Conservation (phyloP, 2,888 invertebrate genomes). For the Amphiduros pacificus region DNA sequence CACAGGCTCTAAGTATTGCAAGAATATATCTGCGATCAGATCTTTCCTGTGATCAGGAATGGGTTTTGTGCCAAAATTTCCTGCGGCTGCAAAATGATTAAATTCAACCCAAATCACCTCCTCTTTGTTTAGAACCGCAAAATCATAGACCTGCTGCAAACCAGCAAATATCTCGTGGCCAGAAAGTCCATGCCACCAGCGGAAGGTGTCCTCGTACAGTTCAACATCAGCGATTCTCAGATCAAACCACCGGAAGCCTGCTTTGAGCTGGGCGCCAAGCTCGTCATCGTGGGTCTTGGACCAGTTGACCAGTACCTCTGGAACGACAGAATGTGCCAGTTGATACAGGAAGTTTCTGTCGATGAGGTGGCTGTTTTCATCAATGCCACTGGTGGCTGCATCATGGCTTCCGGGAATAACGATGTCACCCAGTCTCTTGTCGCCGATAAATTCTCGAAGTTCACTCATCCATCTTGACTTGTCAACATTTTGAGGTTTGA, state of each 20-base stretch:
- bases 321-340: background rate
- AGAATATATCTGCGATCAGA: background rate
- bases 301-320: slow-evolving; percentile 10
- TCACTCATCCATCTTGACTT: slow-evolving; percentile 12
- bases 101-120: slow-evolving; percentile 1
- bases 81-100: background rate
- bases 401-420: slow-evolving; percentile 4
- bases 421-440: slow-evolving; percentile 6
- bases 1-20: background rate
- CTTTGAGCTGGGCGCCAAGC: background rate
- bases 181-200: slow-evolving; percentile 13
- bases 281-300: slow-evolving; percentile 5
- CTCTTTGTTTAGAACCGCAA: background rate
- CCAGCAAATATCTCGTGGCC: background rate
- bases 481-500: too few species aligned
- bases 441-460: background rate
- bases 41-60: background rate
- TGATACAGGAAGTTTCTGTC: background rate
- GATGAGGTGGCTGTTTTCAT: slow-evolving; percentile 1
- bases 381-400: background rate
- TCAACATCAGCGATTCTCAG: slow-evolving; percentile 11
- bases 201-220: slow-evolving; percentile 2
- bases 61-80: background rate
- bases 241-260: slow-evolving; percentile 11
- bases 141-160: background rate